Percentiles rank a stretch among this genome's conserved stretches.
Conservation (phyloP, 2,888 invertebrate genomes). For the Oligia strigilis region DNA sequence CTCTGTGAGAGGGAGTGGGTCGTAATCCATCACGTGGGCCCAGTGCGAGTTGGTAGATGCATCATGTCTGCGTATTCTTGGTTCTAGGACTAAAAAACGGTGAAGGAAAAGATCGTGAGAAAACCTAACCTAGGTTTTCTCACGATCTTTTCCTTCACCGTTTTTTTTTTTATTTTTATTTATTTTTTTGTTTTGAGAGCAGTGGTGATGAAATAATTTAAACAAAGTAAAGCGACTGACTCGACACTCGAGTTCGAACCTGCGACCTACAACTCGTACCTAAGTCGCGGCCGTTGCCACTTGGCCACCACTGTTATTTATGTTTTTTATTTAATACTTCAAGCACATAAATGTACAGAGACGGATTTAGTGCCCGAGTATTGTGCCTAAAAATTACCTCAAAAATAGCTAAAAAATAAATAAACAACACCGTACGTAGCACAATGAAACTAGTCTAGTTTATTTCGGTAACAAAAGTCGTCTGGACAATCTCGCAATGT, state of each 20-base stretch:
- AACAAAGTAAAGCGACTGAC: not conserved
- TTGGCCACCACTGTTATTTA: not conserved
- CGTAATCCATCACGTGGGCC: not conserved
- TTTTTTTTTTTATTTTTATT: no score
- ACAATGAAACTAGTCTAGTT: conserved; percentile 60
- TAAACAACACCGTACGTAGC: conserved; percentile 39
- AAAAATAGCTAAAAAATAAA: conserved; percentile 31
- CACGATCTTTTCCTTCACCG: not conserved
- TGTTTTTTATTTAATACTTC: no score
- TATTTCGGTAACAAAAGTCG: conserved; percentile 67
- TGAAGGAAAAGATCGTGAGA: no score
- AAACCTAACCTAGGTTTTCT: no score
- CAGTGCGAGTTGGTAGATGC: not conserved
- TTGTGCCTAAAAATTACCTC: conserved; percentile 20
- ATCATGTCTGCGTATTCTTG: not conserved
- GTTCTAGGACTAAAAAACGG: not conserved
- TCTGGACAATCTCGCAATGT: conserved; percentile 67
- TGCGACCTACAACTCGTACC: not conserved
- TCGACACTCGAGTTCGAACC: not conserved
- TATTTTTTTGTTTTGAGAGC: not conserved
- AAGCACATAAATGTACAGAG: no score
- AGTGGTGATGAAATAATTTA: not conserved
- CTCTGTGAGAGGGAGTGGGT: not conserved
- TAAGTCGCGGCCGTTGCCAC: not conserved
- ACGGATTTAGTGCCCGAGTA: not conserved